Percentiles rank a stretch among this genome's conserved stretches.
Conservation (phyloP, 2,888 invertebrate genomes). For the Psylliodes chrysocephalus region DNA sequence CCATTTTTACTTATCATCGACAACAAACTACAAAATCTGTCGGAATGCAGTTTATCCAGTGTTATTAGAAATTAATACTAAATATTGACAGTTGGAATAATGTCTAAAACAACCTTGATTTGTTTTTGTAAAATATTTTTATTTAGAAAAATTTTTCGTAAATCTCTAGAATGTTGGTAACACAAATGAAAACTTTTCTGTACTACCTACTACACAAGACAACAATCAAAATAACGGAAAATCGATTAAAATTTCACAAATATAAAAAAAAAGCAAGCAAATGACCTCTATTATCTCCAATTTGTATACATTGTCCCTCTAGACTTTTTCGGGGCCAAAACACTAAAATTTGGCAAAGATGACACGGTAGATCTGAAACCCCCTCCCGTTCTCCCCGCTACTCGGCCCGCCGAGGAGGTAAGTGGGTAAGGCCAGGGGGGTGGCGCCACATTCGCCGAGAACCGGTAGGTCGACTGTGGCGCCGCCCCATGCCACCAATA, state of each 20-base stretch:
- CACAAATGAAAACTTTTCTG: neutral
- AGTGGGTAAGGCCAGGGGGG: constrained; percentile 65
- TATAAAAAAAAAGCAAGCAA: constrained; percentile 16
- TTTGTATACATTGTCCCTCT: constrained; percentile 67
- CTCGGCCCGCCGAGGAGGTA: constrained; percentile 65
- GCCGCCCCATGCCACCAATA: constrained; percentile 51
- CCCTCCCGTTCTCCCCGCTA: constrained; percentile 64
- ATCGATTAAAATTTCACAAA: constrained; percentile 8
- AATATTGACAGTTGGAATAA: too few relatives aligned
- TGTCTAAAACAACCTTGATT: too few relatives aligned
- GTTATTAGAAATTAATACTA: too few relatives aligned
- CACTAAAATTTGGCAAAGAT: constrained; percentile 46
- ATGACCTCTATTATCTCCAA: constrained; percentile 54
- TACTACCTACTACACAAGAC: neutral
- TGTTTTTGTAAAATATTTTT: too few relatives aligned
- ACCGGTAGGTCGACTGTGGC: constrained; percentile 50
- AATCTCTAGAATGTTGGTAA: constrained; percentile 21
- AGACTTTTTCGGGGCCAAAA: constrained; percentile 66
- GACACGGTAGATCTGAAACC: constrained; percentile 63
- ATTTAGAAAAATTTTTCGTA: too few relatives aligned
- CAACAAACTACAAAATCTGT: too few relatives aligned
- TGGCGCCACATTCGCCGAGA: constrained; percentile 51
- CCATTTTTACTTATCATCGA: too few relatives aligned
- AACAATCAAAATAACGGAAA: neutral
- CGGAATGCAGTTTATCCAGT: too few relatives aligned